A percentile compares a stretch with the other conserved stretches of the same genome.
Evolutionary conservation across 2,888 invertebrate species (phyloP).

Genomic region (Drosophila austrosaltans): DNA sequence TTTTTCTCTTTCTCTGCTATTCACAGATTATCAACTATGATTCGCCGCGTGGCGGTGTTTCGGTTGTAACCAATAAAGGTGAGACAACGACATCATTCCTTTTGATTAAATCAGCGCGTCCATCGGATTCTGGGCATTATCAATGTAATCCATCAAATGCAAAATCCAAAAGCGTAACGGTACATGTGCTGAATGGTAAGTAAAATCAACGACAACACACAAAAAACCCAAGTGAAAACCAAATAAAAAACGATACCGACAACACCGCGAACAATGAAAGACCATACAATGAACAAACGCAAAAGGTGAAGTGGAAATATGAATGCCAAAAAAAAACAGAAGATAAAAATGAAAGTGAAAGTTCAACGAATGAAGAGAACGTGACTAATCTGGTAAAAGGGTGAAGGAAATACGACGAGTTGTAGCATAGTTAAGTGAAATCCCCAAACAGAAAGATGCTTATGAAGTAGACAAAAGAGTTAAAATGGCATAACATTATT

Average conservation of each 20-base stretch:
- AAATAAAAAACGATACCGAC: conserved; percentile 6
- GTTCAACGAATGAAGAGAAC: conserved; percentile 1
- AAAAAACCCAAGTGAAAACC: conserved; percentile 7
- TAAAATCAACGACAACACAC: conserved; percentile 79
- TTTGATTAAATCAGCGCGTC: conserved; percentile 93
- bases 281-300: conserved; percentile 19
- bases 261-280: conserved; percentile 39
- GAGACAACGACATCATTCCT: conserved; percentile 95
- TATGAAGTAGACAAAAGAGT: conserved; percentile 12
- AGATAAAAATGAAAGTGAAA: neutral
- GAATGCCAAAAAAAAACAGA: conserved; percentile 1
- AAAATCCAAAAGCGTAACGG: conserved; percentile 94
- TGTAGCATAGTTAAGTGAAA: neutral
- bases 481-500: neutral
- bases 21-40: conserved; percentile 96
- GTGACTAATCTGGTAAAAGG: neutral
- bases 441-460: neutral
- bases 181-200: conserved; percentile 97
- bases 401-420: no score
- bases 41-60: conserved; percentile 94
- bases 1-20: conserved; percentile 16
- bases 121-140: conserved; percentile 94
- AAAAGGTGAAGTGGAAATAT: conserved; percentile 39
- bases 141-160: conserved; percentile 97
- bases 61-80: conserved; percentile 95